These are phyloP conservation scores for Idaea biselata DNA, from an alignment of 2,888 invertebrate genomes.

Conservation along the genomic window DNA sequence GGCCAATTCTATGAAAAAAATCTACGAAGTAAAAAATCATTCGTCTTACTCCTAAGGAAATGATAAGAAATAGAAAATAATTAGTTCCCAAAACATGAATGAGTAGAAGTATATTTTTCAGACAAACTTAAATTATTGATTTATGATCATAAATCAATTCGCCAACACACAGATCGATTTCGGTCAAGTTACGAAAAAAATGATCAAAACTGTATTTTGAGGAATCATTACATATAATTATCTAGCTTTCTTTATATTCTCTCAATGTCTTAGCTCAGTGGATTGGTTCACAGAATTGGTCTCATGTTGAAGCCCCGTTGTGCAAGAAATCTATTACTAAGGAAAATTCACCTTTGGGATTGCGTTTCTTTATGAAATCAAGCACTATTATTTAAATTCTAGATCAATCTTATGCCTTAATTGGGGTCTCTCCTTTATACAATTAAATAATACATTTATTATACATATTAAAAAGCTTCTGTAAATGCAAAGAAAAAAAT, in stretches of 20 bases:
- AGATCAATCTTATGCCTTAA: neutral
- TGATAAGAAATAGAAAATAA: too few species aligned
- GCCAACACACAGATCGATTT: too few species aligned
- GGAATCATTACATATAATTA: too few species aligned
- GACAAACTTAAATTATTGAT: too few species aligned
- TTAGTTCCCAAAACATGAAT: too few species aligned
- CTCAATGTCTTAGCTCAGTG: neutral
- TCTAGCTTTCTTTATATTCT: neutral
- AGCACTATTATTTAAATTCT: slow-evolving; percentile 12
- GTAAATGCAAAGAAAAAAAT: neutral
- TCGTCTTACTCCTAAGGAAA: too few species aligned
- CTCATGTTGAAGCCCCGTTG: neutral
- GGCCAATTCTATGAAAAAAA: neutral
- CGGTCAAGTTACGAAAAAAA: too few species aligned
- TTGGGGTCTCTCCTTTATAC: neutral
- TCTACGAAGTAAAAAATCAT: neutral
- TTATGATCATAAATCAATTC: too few species aligned
- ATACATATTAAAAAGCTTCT: neutral
- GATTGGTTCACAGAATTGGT: neutral
- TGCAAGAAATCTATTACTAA: slow-evolving; percentile 29
- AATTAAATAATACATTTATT: slow-evolving; percentile 11
- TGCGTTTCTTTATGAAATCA: slow-evolving; percentile 8
- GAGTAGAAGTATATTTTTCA: too few species aligned
- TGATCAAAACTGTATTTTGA: too few species aligned
- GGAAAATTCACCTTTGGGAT: neutral